A percentile compares a stretch with the other conserved stretches of the same genome.
phyloP scores from a whole-genome alignment of 2,113 vertebrate species.

The Cephalopholis sonnerati region DNA sequence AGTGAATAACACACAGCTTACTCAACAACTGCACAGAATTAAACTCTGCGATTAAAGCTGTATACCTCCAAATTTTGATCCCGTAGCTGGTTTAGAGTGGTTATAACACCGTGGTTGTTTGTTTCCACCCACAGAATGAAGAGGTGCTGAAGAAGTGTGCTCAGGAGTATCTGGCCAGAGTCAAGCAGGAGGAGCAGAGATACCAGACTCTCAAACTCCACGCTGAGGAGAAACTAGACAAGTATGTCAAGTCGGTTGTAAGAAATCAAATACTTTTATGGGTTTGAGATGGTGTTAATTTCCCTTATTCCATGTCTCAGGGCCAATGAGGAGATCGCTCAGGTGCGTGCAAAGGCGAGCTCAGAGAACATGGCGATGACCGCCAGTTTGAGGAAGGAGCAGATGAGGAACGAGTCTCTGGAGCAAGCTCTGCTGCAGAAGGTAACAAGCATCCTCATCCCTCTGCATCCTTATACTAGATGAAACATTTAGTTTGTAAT shows the following conservation, averaged over 20 bases:
- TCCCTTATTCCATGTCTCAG: conserved; percentile 71
- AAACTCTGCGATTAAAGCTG: background rate
- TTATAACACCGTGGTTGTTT: conserved; percentile 13
- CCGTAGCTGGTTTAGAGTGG: background rate
- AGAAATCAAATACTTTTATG: background rate
- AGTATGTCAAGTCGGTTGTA: conserved; percentile 85
- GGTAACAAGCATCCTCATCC: conserved; percentile 77
- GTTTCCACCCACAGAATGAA: conserved; percentile 88
- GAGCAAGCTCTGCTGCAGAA: conserved; percentile 96
- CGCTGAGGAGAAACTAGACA: conserved; percentile 96
- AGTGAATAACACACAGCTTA: background rate
- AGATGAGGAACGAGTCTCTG: conserved; percentile 98
- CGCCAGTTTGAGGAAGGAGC: conserved; percentile 93
- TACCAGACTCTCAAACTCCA: conserved; percentile 97
- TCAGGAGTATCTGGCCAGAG: conserved; percentile 93
- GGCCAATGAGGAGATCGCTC: conserved; percentile 97
- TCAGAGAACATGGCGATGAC: conserved; percentile 92
- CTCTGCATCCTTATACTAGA: background rate
- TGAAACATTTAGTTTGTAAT: background rate
- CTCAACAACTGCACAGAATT: background rate
- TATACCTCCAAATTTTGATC: conserved; percentile 4
- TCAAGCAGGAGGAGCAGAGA: conserved; percentile 96
- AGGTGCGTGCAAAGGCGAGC: conserved; percentile 92
- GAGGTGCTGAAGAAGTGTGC: conserved; percentile 98
- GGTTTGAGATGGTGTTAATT: background rate